Evolutionary conservation across 2,888 invertebrate species (phyloP), one percentile per base, ranked within the genome.

Genomic region (Morpho achilles): DNA sequence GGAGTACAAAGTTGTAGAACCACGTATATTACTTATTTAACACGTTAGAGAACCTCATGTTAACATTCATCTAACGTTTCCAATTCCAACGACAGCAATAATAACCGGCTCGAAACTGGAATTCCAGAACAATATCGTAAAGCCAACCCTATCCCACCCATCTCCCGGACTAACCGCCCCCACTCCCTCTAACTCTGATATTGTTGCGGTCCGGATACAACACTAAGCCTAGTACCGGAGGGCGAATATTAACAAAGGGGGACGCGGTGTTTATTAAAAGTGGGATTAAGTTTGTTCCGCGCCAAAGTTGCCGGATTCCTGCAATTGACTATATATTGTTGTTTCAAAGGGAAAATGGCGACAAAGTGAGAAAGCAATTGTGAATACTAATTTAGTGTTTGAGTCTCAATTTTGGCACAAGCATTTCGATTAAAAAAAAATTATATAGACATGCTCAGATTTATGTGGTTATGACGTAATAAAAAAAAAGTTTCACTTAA

Each of bases 211-310:
- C 42, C 50, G 59, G 56, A 58, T 44, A 59, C 56, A 56, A 45
- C 56, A 50, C 52, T 62, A 62, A 66, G 62, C 62, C 58, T 50
- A 4, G 48, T 6, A 50, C 7, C 50, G 8, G 42, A 53, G 56
- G 54, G 50, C 55, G 64, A 61, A 59, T 56, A 64, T 65, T 61
- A 64, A 64, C 64, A 63, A 59, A 62, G 59, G 70, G 69, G 71
- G 70, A 61, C 32, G 60, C 64, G 57, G 65, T 69, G 71, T 75
- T 76, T 72, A 79, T 77, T 77, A 76, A 71, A 69, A 68, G 68
- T 65, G 68, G 79, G 75, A 75, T 80, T 76, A 76, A 69, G 65
- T 60, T 65, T 63, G 65, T 63, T 60, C 63, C 60, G 58, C 51
- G 57, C 46, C 49, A 47, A 59, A 60, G 44, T 54, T 60, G 58